These are phyloP conservation scores for Periophthalmus magnuspinnatus DNA, from an alignment of 2,797 vertebrate species.

Conservation along the genomic window DNA sequence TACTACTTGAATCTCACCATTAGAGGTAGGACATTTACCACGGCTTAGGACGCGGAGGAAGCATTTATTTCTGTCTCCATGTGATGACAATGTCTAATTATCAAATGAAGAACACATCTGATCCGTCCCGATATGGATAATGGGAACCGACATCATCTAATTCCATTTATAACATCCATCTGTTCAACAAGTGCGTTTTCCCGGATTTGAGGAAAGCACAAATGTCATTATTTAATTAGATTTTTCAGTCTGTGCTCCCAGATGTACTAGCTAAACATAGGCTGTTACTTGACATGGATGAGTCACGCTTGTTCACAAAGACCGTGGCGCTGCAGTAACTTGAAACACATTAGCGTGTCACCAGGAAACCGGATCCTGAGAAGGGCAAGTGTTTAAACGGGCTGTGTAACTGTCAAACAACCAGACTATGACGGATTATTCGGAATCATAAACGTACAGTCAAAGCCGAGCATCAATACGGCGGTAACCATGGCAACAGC, in stretches of 20 bases:
- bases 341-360: not conserved
- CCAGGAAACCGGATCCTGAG: not conserved
- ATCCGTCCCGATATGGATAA: not conserved
- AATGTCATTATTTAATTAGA: slow-evolving; percentile 44
- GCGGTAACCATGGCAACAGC: not conserved
- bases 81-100: not conserved
- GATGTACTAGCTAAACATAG: slow-evolving; percentile 49
- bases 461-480: not conserved
- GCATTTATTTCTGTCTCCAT: not conserved
- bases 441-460: not conserved
- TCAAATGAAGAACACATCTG: not conserved
- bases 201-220: slow-evolving; percentile 38
- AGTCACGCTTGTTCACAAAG: slow-evolving; percentile 44
- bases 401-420: not conserved
- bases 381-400: not conserved
- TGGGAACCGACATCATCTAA: not conserved
- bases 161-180: not conserved
- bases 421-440: not conserved
- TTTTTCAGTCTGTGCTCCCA: slow-evolving; percentile 34
- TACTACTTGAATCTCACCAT: not conserved
- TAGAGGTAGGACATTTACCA: not conserved
- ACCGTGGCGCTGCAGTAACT: slow-evolving; percentile 27
- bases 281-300: slow-evolving; percentile 36
- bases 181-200: slow-evolving; percentile 19
- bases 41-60: not conserved